phyloP scores from a whole-genome alignment of 2,888 invertebrate species.

The Parelbella ahira region DNA sequence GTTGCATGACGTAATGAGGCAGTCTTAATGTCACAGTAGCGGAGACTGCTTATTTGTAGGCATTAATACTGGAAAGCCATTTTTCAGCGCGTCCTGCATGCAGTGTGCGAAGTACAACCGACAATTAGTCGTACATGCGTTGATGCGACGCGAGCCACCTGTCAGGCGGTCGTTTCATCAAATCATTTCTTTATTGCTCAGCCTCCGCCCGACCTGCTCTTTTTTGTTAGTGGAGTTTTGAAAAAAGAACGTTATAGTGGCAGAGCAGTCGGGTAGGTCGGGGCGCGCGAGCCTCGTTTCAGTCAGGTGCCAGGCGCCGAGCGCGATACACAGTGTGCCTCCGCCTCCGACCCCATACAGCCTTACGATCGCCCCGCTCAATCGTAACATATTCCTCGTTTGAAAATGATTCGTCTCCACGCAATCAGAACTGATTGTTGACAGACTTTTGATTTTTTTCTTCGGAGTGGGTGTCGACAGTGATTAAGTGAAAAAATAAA shows the following conservation, averaged over 20 bases:
- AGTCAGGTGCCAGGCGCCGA: conserved; percentile 76
- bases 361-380: conserved; percentile 41
- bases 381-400: conserved; percentile 26
- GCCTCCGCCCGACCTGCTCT: conserved; percentile 66
- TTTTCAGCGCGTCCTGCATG: conserved; percentile 65
- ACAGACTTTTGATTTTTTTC: conserved; percentile 28
- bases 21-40: conserved; percentile 59
- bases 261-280: conserved; percentile 71
- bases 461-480: conserved; percentile 45
- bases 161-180: conserved; percentile 75
- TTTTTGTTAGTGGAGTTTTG: conserved; percentile 67
- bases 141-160: conserved; percentile 73
- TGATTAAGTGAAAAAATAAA: conserved; percentile 51
- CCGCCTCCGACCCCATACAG: conserved; percentile 41
- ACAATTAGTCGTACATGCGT: conserved; percentile 66
- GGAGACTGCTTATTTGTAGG: conserved; percentile 68
- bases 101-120: conserved; percentile 58
- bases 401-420: conserved; percentile 29
- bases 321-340: conserved; percentile 56
- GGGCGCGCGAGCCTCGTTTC: conserved; percentile 71
- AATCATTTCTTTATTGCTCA: conserved; percentile 77
- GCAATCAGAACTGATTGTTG: conserved; percentile 30
- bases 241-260: conserved; percentile 65
- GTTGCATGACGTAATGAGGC: conserved; percentile 48
- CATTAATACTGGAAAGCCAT: conserved; percentile 71